Evolutionary conservation across 2,113 vertebrate genomes (phyloP), one percentile per base, ranked within the genome.

Genomic region (Hirundichthys speculiger): DNA sequence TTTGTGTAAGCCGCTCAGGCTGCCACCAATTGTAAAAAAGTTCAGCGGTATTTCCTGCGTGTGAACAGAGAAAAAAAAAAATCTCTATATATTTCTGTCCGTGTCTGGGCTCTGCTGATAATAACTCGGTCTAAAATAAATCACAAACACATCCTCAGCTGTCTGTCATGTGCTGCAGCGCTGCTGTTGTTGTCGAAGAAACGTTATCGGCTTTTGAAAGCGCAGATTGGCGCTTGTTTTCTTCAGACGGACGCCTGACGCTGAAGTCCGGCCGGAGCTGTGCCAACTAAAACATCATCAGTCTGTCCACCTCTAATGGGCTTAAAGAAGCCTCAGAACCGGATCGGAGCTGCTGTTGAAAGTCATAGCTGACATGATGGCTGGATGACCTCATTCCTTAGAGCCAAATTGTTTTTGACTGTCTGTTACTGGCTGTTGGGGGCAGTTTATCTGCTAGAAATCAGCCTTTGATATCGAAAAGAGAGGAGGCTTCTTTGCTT

Each of bases 81-180:
- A n/a, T n/a, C n/a, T n/a, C n/a, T n/a, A n/a, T n/a, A n/a, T 64
- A 58, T 83, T 79, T 79, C n/a, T 55, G 41, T 50, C n/a, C 1
- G 67, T 74, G 25, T 77, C 61, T 70, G 79, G 24, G 50, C 57
- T 67, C 42, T 12, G 57, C 42, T 82, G 73, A 82, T 84, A 82
- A 77, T 41, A 71, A 13, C 40, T 61, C 14, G 1, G 21, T 27
- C 65, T 52, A 54, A 69, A 75, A 77, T 77, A 82, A 82, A 73
- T 75, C 61, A 54, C 65, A 66, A 53, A 51, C 55, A 57, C 75
- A 65, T 75, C 79, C 70, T 73, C 65, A 55, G 66, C 75, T 72
- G 79, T 79, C 63, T 45, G 53, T 73, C 52, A 52, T 30, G 54
- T 22, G 75, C 55, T 46, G 43, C 52, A 16, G 8, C 1, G 51